Base-by-base conservation (phyloP, 2,797 vertebrate species). In the Pantherophis alleghaniensis region DNA sequence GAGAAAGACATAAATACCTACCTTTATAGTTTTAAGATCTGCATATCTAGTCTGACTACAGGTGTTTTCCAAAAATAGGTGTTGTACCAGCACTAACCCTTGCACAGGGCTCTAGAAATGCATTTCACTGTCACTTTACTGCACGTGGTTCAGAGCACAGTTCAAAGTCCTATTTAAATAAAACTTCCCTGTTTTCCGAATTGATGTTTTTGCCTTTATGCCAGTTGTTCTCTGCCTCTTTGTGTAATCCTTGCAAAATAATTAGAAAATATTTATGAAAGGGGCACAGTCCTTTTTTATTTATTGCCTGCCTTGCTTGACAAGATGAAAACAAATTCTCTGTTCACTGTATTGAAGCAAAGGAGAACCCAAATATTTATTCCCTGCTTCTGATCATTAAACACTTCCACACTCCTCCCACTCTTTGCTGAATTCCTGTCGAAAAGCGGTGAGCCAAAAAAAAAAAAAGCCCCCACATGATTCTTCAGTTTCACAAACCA, bases 341-440 rank as follows among this genome's bases (percentile, higher is more conserved):
- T 57, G 37, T 42, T 42, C 37, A 74, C 55, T 90, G n/a, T 12
- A 87, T 42, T 12, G n/a, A 10, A 56, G 42, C 24, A 74, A 0
- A 88, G 87, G 26, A 92, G 12, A 16, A 79, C 69, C 42, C 91
- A 87, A 87, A 90, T 22, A 61, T 87, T 47, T 63, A 92, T 63
- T 83, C 32, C 66, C 5, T 89, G 60, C 89, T 86, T 88, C 51
- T 32, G 24, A 47, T 22, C 94, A 63, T 63, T 63, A 92, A 57
- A 74, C 16, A 83, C 12, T 87, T 7, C 24, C 20, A 57, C 18
- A 83, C 69, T 57, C 89, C 61, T 91, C 89, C 22, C 86, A 63
- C 57, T 94, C 92, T 18, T 90, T 53, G 56, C 9, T 57, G 5
- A 11, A 94, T 91, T 89, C 94, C 59, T 93, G 7, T 86, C 90